These are phyloP conservation scores for Tillus elongatus DNA, from an alignment of 2,888 invertebrate species.

Conservation along the genomic window DNA sequence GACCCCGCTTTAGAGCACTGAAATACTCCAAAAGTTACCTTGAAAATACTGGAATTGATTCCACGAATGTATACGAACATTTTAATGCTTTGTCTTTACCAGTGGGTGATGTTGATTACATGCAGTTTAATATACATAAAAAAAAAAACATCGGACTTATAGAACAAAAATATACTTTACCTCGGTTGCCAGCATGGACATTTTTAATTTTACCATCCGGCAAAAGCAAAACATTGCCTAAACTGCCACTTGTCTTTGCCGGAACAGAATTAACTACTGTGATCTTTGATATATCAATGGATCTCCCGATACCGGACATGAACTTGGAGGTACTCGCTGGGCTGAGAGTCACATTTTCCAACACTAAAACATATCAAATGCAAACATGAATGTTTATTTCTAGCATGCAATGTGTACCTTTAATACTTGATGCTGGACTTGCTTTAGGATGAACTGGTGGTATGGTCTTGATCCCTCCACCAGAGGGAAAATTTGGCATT, in stretches of 20 bases:
- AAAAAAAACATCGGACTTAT: too few relatives aligned
- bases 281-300: constrained; percentile 35
- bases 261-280: constrained; percentile 29
- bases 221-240: constrained; percentile 34
- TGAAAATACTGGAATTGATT: too few relatives aligned
- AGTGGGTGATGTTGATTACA: too few relatives aligned
- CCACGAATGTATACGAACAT: too few relatives aligned
- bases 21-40: too few relatives aligned
- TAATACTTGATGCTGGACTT: constrained; percentile 27
- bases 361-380: constrained; percentile 29
- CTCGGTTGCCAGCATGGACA: constrained; percentile 16
- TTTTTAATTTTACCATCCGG: constrained; percentile 37
- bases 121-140: too few relatives aligned
- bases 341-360: constrained; percentile 37
- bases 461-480: constrained; percentile 31
- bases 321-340: constrained; percentile 27
- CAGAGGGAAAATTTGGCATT: too few relatives aligned
- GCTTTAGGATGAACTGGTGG: constrained; percentile 26
- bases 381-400: too few relatives aligned
- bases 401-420: too few relatives aligned
- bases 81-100: too few relatives aligned
- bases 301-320: constrained; percentile 28
- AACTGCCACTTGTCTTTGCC: constrained; percentile 18
- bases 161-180: too few relatives aligned
- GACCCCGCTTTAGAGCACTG: too few relatives aligned